These are phyloP conservation scores for Blastomussa wellsi DNA, from an alignment of 92 coral and sea anemone species.

Conservation along the genomic window DNA sequence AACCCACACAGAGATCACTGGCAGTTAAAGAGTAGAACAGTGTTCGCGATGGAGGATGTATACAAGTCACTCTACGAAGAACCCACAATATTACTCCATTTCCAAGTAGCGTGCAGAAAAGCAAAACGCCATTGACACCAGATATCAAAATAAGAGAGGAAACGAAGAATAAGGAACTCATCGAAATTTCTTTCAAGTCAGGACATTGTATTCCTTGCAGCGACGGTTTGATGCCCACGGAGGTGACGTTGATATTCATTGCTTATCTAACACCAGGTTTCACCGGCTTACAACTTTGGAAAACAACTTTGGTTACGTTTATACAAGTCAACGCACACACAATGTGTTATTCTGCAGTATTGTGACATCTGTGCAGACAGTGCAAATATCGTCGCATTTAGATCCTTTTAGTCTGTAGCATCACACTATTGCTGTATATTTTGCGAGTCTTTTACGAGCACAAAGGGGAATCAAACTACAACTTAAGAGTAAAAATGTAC, in stretches of 20 bases:
- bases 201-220: neutral
- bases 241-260: neutral
- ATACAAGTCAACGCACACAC: neutral
- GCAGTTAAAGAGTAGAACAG: slow-evolving; percentile 33
- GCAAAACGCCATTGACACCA: slow-evolving; percentile 4
- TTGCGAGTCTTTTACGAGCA: no score
- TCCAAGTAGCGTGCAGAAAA: slow-evolving; percentile 14
- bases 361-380: neutral
- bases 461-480: no score
- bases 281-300: neutral
- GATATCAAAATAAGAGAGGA: neutral
- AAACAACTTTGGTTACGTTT: neutral
- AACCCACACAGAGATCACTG: slow-evolving; percentile 37
- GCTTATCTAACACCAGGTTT: neutral
- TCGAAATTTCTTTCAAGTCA: neutral
- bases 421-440: no score
- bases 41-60: slow-evolving; percentile 33
- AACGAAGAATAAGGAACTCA: slow-evolving; percentile 15
- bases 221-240: neutral
- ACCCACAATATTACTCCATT: slow-evolving; percentile 16
- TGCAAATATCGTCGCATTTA: neutral
- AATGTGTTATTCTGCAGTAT: neutral
- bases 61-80: slow-evolving; percentile 8
- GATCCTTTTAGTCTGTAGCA: no score
- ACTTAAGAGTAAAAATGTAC: no score